A percentile compares a stretch with the other conserved stretches of the same genome.
phyloP scores from a whole-genome alignment of 2,113 vertebrate genomes.

The Rhinolophus sinicus region DNA sequence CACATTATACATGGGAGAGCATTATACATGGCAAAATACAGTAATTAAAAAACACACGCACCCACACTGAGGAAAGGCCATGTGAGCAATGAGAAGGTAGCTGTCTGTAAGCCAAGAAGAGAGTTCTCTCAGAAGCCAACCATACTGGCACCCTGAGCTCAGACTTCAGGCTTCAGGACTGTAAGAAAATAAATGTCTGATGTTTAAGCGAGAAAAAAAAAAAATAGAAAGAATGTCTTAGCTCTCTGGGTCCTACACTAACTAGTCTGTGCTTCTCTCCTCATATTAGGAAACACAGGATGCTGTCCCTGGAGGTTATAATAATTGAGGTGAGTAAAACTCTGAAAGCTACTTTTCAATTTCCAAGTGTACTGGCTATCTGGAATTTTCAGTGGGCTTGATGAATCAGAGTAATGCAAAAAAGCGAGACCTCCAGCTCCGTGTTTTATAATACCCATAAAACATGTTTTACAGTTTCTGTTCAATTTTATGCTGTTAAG shows the following conservation, averaged over 20 bases:
- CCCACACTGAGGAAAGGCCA: no score
- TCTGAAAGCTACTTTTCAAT: conserved; percentile 68
- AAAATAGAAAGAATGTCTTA: not conserved
- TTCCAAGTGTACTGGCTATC: conserved; percentile 53
- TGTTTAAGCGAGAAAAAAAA: no score
- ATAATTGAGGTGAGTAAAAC: conserved; percentile 47
- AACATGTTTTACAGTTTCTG: conserved; percentile 76
- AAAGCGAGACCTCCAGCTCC: conserved; percentile 69
- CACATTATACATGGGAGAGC: no score
- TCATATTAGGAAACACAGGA: conserved; percentile 30
- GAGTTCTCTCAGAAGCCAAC: no score
- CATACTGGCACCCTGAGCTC: no score
- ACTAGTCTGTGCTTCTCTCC: not conserved
- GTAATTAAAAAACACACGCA: no score
- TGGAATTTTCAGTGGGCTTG: conserved; percentile 66
- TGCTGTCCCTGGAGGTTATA: conserved; percentile 29
- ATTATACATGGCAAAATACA: no score
- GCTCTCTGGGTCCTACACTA: not conserved
- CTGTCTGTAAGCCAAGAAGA: no score
- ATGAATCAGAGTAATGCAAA: conserved; percentile 77
- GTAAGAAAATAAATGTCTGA: no score
- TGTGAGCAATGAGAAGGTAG: no score
- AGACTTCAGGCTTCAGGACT: no score
- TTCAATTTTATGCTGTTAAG: conserved; percentile 82
- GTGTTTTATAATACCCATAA: conserved; percentile 84